Base-by-base conservation (phyloP, 2,113 vertebrate genomes). In the Labrus mixtus region DNA sequence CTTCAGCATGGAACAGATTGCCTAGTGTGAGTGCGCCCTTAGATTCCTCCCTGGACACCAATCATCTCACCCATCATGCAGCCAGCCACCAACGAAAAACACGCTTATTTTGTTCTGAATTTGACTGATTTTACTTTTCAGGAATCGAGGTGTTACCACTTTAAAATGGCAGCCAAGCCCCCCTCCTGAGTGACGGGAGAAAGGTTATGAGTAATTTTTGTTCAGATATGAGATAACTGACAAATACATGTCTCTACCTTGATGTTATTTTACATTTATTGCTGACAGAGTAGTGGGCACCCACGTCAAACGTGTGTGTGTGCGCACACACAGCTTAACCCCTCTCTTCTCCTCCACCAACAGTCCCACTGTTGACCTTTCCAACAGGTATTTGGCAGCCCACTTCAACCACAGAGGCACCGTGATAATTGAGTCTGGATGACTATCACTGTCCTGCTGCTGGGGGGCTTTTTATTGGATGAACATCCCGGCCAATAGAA, bases 401-500 rank as follows among this genome's bases (percentile, higher is more conserved):
- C 69, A 61, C 73, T 84, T 89, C 74, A 87, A 67, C 86, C 61
- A 82, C 59, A 63, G 76, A 71, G 90, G 89, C 91, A 86, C 88
- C 64, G 82, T 78, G 87, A 79, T 92, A 91, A 93, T 84, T 86
- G 85, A 84, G 86, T 87, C 66, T 79, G 78, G 76, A 70, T 15
- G 82, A 86, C 9, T 41, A 77, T 68, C 73, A 55, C 59, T 58
- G 64, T 81, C 75, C 82, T 56, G 48, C 60, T 66, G 73, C 23
- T 66, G 62, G 46, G 59, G 62, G 10, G 6, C 11, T 29, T 46
- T 33, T 12, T 71, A 93, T 95, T 95, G 95, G 95, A 84, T 12
- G 71, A 69, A 71, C 5, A 39, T 25, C 67, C 79, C 68, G 84
- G 50, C 95, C 95, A 96, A 95, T 95, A 13, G 16, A 55, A 69